Evolutionary conservation across 2,113 vertebrate genomes (phyloP), one percentile per base, ranked within the genome.

Genomic region (Rhinolophus ferrumequinum): DNA sequence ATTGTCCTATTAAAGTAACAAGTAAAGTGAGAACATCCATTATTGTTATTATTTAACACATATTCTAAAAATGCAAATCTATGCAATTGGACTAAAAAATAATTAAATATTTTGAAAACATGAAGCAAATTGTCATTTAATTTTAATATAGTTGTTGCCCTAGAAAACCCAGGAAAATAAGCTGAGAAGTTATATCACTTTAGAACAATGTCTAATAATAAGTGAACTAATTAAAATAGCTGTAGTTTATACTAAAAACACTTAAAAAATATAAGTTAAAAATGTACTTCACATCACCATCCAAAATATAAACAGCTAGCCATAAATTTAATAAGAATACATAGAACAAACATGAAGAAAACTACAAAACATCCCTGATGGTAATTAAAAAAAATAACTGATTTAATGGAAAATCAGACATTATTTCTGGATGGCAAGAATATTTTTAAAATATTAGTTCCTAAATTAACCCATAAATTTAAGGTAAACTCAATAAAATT

Each of bases 241-340:
- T 66, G 22, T 24, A 47, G 60, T 47, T 96, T n/a, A 94, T 58
- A 64, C 14, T 83, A 84, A 86, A 89, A 90, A 64, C 47, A 85
- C 85, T 81, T 75, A 80, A 28, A 81, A 96, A 90, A 90, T 62
- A 41, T 16, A 80, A 70, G 41, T 64, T 24, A 30, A 96, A 94
- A 85, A 47, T 79, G 2, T 8, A 92, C 5, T 64, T 93, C 8
- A 30, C 2, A 67, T 83, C 9, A 77, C 30, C 10, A 67, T 50
- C 56, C 9, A 72, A 73, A 83, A 77, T 87, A 19, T 94, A 82
- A 77, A 79, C 69, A 89, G 22, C 24, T 62, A 83, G 19, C 6
- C 6, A 50, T 56, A 56, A 69, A 54, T 16, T 50, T 88, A 58
- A 83, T 85, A 92, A 79, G 14, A 87, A 72, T 76, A 2, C 1